Evolutionary conservation across 2,113 vertebrate genomes (phyloP), one percentile per base, ranked within the genome.

Genomic region (Clarias batrachus): DNA sequence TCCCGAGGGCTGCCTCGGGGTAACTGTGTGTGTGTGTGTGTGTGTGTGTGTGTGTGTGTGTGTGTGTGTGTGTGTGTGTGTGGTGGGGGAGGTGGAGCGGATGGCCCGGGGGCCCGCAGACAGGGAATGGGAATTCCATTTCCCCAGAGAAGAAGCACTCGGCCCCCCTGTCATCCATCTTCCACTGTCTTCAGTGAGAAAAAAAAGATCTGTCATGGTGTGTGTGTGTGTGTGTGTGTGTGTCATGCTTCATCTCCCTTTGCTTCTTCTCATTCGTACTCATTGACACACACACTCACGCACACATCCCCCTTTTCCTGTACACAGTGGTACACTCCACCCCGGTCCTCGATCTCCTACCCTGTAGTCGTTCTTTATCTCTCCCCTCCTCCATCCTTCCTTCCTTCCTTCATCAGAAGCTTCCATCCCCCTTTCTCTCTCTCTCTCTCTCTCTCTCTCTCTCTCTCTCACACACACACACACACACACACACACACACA

Each of bases 81-180:
- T 63, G 71, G 77, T 3, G 63, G 54, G 56, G 85, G 85, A 57
- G 59, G 54, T 41, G 5, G 70, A 83, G 71, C 71, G 81, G 81
- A 87, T 87, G 81, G 81, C 86, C 94, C 92, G 91, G 90, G 93
- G 94, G 92, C 91, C 93, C 90, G 93, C 93, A 94, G 93, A 94
- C 94, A 94, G 93, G 89, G 92, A 94, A 93, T 93, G 93, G 93
- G 93, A 94, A 93, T 94, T 94, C 94, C 93, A 93, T 93, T 93
- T 94, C 93, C 93, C 93, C 85, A 89, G 93, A 93, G 94, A 91
- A 92, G 92, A 92, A 93, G 92, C 90, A 92, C 93, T 91, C 91
- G 91, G 93, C 93, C 93, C 93, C 92, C 92, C 91, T 90, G 89
- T 92, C 93, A 94, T 94, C 94, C 93, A 94, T 94, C 93, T 94